A percentile compares a stretch with the other conserved stretches of the same genome.
These are phyloP conservation scores for Cyclina sinensis DNA, from an alignment of 1,140 invertebrate species.

Conservation along the genomic window DNA sequence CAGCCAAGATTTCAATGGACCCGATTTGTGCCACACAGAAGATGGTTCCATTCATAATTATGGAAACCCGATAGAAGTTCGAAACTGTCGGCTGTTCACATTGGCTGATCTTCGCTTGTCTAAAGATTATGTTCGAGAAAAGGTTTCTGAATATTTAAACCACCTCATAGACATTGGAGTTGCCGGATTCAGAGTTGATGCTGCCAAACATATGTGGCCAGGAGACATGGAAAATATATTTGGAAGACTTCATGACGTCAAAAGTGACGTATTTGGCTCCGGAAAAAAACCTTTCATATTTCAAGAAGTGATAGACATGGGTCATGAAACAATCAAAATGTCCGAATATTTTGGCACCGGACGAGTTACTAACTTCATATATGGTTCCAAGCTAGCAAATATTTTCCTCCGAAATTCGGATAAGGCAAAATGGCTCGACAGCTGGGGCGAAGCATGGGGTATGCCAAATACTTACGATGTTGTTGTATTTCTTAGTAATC, in stretches of 20 bases:
- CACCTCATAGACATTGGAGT: constrained; percentile 91
- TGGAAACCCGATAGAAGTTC: constrained; percentile 82
- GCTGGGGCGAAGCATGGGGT: constrained; percentile 82
- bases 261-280: constrained; percentile 78
- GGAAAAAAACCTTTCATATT: constrained; percentile 87
- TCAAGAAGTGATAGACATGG: constrained; percentile 94
- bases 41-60: constrained; percentile 86
- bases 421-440: constrained; percentile 80
- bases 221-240: constrained; percentile 78
- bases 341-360: constrained; percentile 87
- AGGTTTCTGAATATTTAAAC: constrained; percentile 85
- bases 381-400: constrained; percentile 87
- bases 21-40: constrained; percentile 80
- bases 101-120: constrained; percentile 92
- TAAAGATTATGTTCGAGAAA: constrained; percentile 90
- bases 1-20: constrained; percentile 83
- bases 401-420: constrained; percentile 76
- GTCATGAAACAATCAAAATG: constrained; percentile 90
- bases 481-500: constrained; percentile 87
- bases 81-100: constrained; percentile 92
- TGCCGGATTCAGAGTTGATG: constrained; percentile 89
- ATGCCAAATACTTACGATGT: constrained; percentile 84
- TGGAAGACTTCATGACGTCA: constrained; percentile 88
- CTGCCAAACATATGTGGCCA: constrained; percentile 85
- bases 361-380: constrained; percentile 92